Conservation (phyloP, 2,888 invertebrate species). For the Onthophagus sagittarius region DNA sequence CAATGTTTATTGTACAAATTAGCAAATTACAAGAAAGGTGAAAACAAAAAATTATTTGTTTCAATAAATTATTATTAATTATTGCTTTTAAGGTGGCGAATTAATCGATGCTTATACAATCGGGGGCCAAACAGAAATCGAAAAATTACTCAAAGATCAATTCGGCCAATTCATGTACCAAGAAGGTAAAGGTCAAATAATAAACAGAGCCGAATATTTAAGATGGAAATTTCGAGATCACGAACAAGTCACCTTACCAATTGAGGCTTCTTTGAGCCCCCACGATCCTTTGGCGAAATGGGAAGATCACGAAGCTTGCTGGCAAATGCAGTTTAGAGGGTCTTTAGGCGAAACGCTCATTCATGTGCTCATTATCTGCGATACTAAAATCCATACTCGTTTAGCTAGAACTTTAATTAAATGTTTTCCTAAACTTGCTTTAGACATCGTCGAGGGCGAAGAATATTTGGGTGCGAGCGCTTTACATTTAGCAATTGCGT, state of each 20-base stretch:
- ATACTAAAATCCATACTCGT: slow-evolving; percentile 75
- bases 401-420: slow-evolving; percentile 86
- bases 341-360: slow-evolving; percentile 92
- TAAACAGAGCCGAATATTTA: slow-evolving; percentile 83
- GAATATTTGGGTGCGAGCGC: slow-evolving; percentile 95
- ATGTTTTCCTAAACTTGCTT: slow-evolving; percentile 84
- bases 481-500: slow-evolving; percentile 93
- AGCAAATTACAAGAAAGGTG: slow-evolving; percentile 86
- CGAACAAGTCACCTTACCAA: slow-evolving; percentile 80
- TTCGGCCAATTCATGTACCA: slow-evolving; percentile 86
- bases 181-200: slow-evolving; percentile 77
- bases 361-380: slow-evolving; percentile 92
- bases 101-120: slow-evolving; percentile 81
- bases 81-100: slow-evolving; percentile 63
- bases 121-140: slow-evolving; percentile 79
- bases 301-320: slow-evolving; percentile 90
- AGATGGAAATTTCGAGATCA: slow-evolving; percentile 87
- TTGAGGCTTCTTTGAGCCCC: slow-evolving; percentile 78
- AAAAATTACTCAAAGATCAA: slow-evolving; percentile 79
- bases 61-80: not conserved
- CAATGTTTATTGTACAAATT: slow-evolving; percentile 83
- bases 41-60: slow-evolving; percentile 10
- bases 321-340: slow-evolving; percentile 96
- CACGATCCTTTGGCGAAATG: slow-evolving; percentile 86
- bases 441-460: slow-evolving; percentile 96